Conservation (phyloP, 2,888 invertebrate genomes). For the Siphonodentalium dalli region DNA sequence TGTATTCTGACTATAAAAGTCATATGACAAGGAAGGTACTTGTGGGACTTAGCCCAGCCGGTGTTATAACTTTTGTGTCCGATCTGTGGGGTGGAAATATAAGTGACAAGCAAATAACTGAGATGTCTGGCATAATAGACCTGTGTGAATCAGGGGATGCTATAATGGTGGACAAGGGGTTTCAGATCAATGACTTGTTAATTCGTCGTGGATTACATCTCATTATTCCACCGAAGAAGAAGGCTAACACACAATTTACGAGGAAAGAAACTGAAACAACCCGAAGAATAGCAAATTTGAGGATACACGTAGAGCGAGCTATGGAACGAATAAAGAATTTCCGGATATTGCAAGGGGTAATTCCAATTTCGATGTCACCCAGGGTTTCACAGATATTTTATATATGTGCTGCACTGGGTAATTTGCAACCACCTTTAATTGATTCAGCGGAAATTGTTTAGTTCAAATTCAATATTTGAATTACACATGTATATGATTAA, state of each 20-base stretch:
- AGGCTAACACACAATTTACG: constrained; percentile 9
- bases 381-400: constrained; percentile 3
- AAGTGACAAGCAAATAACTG: constrained; percentile 27
- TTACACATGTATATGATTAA: too few species aligned
- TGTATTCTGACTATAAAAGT: constrained; percentile 26
- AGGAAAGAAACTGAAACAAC: constrained; percentile 14
- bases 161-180: constrained; percentile 34
- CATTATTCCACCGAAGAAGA: constrained; percentile 25
- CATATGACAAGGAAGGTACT: constrained; percentile 26
- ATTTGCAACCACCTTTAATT: too few species aligned
- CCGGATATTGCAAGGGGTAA: constrained; percentile 12
- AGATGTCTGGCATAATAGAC: constrained; percentile 17
- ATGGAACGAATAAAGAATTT: constrained; percentile 19
- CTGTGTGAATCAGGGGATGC: constrained; percentile 28
- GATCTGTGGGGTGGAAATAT: constrained; percentile 27
- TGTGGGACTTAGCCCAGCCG: constrained; percentile 26
- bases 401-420: too few species aligned
- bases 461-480: too few species aligned
- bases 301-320: too few species aligned
- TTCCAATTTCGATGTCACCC: constrained; percentile 6
- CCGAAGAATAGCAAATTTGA: constrained; percentile 17
- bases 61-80: constrained; percentile 28
- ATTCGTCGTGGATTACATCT: constrained; percentile 12
- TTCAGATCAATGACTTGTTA: constrained; percentile 24
- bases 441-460: too few species aligned